Conservation (phyloP, 2,797 vertebrate species). For the Cygnus olor region DNA sequence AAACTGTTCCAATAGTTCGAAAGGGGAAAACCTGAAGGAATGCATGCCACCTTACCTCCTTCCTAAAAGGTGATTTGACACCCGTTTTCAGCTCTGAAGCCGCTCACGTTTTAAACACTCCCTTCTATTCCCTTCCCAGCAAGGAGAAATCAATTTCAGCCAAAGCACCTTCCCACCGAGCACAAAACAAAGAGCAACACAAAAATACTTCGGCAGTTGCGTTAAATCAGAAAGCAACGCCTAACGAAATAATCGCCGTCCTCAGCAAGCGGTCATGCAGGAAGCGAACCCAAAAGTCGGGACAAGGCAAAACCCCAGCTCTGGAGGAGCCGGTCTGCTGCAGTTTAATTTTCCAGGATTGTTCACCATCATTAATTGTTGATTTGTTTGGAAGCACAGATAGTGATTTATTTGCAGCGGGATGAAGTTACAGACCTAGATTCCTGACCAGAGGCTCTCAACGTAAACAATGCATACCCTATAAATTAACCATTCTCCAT, state of each 20-base stretch:
- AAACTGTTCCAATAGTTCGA: neutral
- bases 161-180: constrained; percentile 9
- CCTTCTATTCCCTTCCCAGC: neutral
- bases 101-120: neutral
- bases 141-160: neutral
- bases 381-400: constrained; percentile 35
- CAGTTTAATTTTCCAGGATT: constrained; percentile 23
- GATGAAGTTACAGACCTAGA: constrained; percentile 51
- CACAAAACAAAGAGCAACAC: constrained; percentile 58
- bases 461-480: constrained; percentile 52
- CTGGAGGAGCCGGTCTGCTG: neutral
- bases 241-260: neutral
- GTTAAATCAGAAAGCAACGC: neutral
- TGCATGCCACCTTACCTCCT: neutral
- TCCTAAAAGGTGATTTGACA: neutral
- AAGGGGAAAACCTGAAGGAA: neutral
- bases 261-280: neutral
- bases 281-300: constrained; percentile 4
- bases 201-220: constrained; percentile 30
- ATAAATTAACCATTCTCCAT: constrained; percentile 53
- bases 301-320: constrained; percentile 11
- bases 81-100: neutral
- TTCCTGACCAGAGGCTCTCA: constrained; percentile 33
- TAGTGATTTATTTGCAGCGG: constrained; percentile 44
- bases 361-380: constrained; percentile 39